Evolutionary conservation across 1,140 invertebrate genomes (phyloP), one percentile per base, ranked within the genome.

Genomic region (Glomeris maerens): DNA sequence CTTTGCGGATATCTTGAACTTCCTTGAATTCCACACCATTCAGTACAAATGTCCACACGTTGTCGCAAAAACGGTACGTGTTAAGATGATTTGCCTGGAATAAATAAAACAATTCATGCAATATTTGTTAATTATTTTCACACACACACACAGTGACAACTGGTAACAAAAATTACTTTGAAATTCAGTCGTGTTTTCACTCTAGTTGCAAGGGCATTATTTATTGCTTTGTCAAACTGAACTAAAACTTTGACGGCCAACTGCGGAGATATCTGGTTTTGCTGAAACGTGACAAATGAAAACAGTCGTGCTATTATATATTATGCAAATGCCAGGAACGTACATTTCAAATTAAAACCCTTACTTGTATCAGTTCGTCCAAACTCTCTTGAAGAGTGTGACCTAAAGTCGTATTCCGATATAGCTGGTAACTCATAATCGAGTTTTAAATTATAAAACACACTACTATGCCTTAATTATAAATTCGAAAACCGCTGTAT

Each of bases 31-130:
- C 95, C 10, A 98, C 93, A 72, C 97, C 88, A 66, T 94, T 93
- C 52, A 99, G 73, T 74, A 98, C 87, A 64, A 98, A 96, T n/a
- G 94, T 98, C 95, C 95, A 98, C 0, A 98, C 95, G 75, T 98
- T 98, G 73, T 99, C 95, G 78, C 95, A 99, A 73, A 98, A 99
- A 60, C 95, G 78, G 67, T 98, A 99, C 0, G 94, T 98, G 63
- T 94, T 94, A 53, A 99, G 72, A 76, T 95, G 95, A 28, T 86
- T 88, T 56, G 91, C 90, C 81, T 85, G 59, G 21, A 60, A 59
- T 66, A 64, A 55, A 54, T 42, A 62, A 23, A 29, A 28, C n/a
- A 54, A 57, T 25, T 27, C 52, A 62, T 4, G 28, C 55, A 14
- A n/a, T n/a, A n/a, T n/a, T n/a, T n/a, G n/a, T n/a, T n/a, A n/a